Evolutionary conservation across 2,888 invertebrate species (phyloP), one percentile per base, ranked within the genome.

Genomic region (Phaonia tiefii): DNA sequence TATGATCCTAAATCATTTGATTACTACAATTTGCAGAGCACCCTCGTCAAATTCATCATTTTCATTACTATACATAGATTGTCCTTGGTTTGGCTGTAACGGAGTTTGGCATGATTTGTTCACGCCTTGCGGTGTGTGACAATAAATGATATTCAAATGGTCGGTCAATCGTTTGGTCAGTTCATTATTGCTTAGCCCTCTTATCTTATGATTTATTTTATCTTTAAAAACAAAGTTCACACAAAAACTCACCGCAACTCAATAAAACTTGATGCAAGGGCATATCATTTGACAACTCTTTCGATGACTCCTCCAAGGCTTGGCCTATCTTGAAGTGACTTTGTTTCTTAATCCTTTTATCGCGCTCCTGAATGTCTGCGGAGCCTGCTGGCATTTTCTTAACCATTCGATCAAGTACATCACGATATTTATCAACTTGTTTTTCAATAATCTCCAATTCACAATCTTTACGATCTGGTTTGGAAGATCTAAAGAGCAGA

Each of bases 331-430:
- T 92, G 89, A 95, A 95, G 89, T 98, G 98, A 4, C 96, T 95
- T 84, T 96, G 94, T 92, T 98, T 98, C 92, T 96, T 97, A 92
- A 93, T 91, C 85, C 93, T 92, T 90, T 95, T 95, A 84, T 96
- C 96, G 86, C 94, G 92, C 65, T 94, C 93, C 46, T 93, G 93
- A 13, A 69, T 84, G 75, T 86, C 88, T 26, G 86, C 85, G 17
- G 82, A 83, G 31, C 87, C 86, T 7, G 89, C 86, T 69, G 89
- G 89, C 75, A 85, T 87, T 87, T 89, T 92, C 86, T 90, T 90
- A 86, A 86, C 91, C 86, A 86, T 90, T 88, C 87, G 90, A 87
- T 86, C 92, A 88, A 86, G 91, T 82, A 90, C 90, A 85, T 90
- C 90, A 72, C 90, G 89, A 83, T 90, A 90, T 83, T 89, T 88